Base-by-base conservation (phyloP, 2,888 invertebrate genomes). In the Erebia epiphron region DNA sequence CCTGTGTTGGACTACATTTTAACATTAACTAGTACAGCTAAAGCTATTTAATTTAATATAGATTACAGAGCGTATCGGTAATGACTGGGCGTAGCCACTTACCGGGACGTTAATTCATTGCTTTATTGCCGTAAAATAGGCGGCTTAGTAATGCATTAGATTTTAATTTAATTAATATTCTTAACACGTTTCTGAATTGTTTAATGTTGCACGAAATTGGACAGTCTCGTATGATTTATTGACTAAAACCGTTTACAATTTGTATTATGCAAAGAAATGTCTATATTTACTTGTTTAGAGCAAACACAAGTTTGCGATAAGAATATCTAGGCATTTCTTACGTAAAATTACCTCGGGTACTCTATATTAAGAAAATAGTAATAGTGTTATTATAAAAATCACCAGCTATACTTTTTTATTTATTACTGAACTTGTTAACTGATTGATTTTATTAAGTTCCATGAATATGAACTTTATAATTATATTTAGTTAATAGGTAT, bases 121-220 rank as follows among this genome's bases (percentile, higher is more conserved):
- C 67, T 67, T 58, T 67, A 67, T 60, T 61, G 67, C 60, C 60
- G 67, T 43, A 41, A 67, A 67, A 67, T 67, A 61, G 60, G 52
- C 60, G 67, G 67, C 49, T 58, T 67, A 46, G 58, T 67, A 58
- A 67, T 67, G 67, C 60, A 61, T 67, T 67, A 50, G 52, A 41
- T 67, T 67, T 61, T 67, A 67, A 67, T 67, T 67, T 52, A 67
- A 67, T 67, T 67, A 67, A 41, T 57, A 61, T 67, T 46, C 61
- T 52, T 67, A 50, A 67, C 60, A 52, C 60, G 67, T 67, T 60
- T 52, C 67, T 52, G n/a, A 41, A 21, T 41, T 65, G 54, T 67
- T 67, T 61, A 67, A 61, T 67, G 14, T 49, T 67, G 57, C 56
- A 50, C 43, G 58, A 58, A 52, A 67, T 49, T 58, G 8, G 58